Conservation (phyloP, 2,797 vertebrate genomes). For the Lemur catta region DNA sequence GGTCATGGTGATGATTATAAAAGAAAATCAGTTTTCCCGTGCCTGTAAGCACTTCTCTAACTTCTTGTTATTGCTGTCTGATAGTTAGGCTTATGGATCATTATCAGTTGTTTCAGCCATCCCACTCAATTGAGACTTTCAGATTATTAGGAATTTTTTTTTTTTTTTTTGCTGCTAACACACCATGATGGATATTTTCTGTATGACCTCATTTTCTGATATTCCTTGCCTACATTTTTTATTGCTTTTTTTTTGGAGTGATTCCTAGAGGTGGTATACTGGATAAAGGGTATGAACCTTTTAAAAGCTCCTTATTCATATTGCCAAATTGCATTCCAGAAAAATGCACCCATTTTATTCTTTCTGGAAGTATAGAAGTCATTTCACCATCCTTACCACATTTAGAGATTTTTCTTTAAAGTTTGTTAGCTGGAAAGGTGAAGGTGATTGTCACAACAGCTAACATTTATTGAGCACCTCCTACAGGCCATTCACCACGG, state of each 20-base stretch:
- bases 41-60: not conserved
- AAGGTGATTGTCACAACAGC: not conserved
- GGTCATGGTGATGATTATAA: not conserved
- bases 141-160: not conserved
- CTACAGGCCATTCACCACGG: not conserved
- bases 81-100: not conserved
- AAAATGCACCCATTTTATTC: not conserved
- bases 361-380: not conserved
- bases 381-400: not conserved
- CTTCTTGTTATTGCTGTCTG: not conserved
- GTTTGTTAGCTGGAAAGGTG: not conserved
- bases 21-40: not conserved
- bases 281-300: not conserved
- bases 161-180: not conserved
- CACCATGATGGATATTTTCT: not conserved
- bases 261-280: not conserved
- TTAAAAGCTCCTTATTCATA: not conserved
- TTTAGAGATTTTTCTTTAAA: not conserved
- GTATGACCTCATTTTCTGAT: not conserved
- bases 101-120: not conserved
- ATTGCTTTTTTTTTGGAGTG: not conserved
- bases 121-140: not conserved
- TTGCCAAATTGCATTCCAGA: not conserved
- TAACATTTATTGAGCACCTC: not conserved
- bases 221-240: not conserved